Evolutionary conservation across 2,797 vertebrate genomes (phyloP).

Genomic region (Gymnothorax reevesii): DNA sequence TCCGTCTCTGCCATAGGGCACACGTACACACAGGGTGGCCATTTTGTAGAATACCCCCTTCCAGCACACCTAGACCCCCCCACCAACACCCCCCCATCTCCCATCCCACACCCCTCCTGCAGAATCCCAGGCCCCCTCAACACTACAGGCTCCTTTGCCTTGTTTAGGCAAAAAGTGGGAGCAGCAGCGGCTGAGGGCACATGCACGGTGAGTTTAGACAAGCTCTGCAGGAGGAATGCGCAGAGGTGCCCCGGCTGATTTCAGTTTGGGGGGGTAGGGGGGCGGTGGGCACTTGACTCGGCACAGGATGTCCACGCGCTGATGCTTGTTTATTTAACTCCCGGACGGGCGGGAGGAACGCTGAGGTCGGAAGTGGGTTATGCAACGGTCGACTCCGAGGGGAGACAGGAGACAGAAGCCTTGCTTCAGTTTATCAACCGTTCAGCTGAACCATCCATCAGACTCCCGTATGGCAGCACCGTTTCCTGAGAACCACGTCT

Average conservation of each 20-base stretch:
- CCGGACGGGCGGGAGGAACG: neutral
- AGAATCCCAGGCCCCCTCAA: neutral
- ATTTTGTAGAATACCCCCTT: neutral
- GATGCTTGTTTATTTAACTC: constrained; percentile 10
- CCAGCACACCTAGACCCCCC: neutral
- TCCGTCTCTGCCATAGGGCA: neutral
- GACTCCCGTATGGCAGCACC: neutral
- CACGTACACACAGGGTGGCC: neutral
- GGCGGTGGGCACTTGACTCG: neutral
- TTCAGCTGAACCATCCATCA: neutral
- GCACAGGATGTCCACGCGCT: constrained; percentile 9
- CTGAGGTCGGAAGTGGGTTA: neutral
- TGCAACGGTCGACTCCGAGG: neutral
- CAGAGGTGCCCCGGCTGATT: neutral
- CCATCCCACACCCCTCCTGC: neutral
- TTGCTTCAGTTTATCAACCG: neutral
- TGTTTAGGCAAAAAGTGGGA: constrained; percentile 2
- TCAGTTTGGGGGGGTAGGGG: neutral
- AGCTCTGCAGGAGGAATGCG: neutral
- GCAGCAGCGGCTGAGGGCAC: neutral
- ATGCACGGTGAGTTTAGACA: constrained; percentile 5
- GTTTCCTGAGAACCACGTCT: neutral
- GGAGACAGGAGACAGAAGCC: neutral
- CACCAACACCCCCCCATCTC: neutral
- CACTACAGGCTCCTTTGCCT: neutral